Evolutionary conservation across 2,113 vertebrate species (phyloP).

Genomic region (Irena cyanogastra): DNA sequence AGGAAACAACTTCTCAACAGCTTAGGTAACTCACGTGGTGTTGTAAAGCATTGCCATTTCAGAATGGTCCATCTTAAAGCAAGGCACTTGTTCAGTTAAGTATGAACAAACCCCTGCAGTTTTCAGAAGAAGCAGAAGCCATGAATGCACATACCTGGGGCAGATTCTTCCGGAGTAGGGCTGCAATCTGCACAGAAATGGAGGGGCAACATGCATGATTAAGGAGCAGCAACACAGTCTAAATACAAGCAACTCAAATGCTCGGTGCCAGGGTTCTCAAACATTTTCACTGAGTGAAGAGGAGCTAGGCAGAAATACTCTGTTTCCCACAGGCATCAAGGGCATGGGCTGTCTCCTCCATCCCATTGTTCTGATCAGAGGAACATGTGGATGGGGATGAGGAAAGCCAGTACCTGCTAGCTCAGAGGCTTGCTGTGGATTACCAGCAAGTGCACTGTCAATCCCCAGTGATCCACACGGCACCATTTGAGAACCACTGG

Average conservation of each 20-base stretch:
- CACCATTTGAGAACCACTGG: constrained; percentile 48
- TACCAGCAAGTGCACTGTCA: not conserved
- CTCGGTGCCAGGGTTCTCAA: constrained; percentile 50
- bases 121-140: constrained; percentile 56
- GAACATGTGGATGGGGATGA: not conserved
- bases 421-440: not conserved
- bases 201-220: constrained; percentile 91
- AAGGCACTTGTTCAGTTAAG: not conserved
- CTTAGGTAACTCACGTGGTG: not conserved
- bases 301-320: not conserved
- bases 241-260: constrained; percentile 73
- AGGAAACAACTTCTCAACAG: not conserved
- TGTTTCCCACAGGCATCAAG: not conserved
- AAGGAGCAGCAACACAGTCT: constrained; percentile 77
- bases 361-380: not conserved
- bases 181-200: constrained; percentile 92
- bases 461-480: not conserved
- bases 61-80: not conserved
- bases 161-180: constrained; percentile 84
- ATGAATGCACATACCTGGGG: constrained; percentile 88
- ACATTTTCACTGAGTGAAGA: not conserved
- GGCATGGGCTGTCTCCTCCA: not conserved
- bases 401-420: not conserved
- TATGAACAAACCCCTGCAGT: not conserved
- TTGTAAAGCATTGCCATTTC: not conserved